Percentiles rank a stretch among this genome's conserved stretches.
Conservation (phyloP, 2,888 invertebrate genomes). For the Halictus ligatus region DNA sequence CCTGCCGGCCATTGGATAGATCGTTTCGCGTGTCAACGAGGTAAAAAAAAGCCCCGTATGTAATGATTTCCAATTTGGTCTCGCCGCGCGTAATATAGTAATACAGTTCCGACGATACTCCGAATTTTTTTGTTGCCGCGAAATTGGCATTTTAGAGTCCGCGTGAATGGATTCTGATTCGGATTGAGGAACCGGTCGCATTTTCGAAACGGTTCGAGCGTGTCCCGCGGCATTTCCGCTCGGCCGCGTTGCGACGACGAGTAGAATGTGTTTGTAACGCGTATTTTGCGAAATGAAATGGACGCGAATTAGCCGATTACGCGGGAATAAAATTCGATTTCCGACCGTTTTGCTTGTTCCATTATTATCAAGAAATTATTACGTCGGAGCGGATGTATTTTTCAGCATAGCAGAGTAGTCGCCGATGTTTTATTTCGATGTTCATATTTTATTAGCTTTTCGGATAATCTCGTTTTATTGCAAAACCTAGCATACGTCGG, state of each 20-base stretch:
- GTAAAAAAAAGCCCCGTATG: background rate
- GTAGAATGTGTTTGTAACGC: background rate
- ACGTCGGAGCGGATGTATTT: background rate
- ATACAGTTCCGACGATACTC: background rate
- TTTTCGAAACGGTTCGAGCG: background rate
- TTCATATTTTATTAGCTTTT: background rate
- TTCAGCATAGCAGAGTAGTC: too few species aligned
- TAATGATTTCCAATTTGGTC: background rate
- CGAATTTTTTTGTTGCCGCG: background rate
- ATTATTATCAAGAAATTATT: background rate
- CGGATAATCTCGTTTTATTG: background rate
- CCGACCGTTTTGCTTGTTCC: background rate
- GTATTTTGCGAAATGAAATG: background rate
- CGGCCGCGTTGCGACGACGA: background rate
- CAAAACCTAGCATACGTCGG: too few species aligned
- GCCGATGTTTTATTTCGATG: background rate
- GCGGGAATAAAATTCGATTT: background rate
- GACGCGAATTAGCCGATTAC: background rate
- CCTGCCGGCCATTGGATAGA: background rate
- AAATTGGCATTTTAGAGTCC: background rate
- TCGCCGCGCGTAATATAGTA: background rate
- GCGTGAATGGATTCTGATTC: constrained; percentile 3
- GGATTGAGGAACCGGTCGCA: background rate
- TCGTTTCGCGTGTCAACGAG: background rate
- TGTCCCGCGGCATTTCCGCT: background rate